phyloP scores from a whole-genome alignment of 2,797 vertebrate species.

The Anguilla obscura region DNA sequence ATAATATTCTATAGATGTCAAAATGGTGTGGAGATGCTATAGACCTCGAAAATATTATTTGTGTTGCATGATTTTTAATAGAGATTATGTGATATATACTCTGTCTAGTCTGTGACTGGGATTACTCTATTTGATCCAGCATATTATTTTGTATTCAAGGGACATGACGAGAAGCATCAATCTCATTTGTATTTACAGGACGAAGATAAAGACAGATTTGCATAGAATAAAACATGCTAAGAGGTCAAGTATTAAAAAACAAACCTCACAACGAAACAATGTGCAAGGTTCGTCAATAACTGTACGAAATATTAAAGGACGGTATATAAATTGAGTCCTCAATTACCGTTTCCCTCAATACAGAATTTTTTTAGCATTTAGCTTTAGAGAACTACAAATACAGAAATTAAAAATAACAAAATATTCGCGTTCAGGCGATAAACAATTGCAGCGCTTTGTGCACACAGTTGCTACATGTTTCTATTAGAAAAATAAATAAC shows the following conservation, averaged over 20 bases:
- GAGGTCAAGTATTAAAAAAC: not conserved
- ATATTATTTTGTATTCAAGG: not conserved
- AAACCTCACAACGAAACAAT: not conserved
- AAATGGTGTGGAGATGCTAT: not conserved
- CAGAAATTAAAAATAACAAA: not conserved
- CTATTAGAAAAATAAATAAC: slow-evolving; percentile 24
- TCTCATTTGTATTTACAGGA: not conserved
- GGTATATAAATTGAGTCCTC: not conserved
- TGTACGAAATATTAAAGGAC: not conserved
- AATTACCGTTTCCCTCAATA: not conserved
- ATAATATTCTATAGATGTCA: not conserved
- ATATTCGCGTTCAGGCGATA: not conserved
- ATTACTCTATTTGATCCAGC: not conserved
- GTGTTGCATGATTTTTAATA: not conserved
- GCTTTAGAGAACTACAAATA: not conserved
- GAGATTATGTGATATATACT: not conserved
- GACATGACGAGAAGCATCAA: not conserved
- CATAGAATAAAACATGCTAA: not conserved
- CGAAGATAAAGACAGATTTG: not conserved
- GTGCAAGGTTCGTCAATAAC: not conserved
- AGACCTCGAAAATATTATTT: not conserved
- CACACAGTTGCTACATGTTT: slow-evolving; percentile 31
- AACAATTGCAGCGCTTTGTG: slow-evolving; percentile 20
- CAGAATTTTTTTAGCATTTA: not conserved
- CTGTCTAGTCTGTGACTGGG: not conserved